A percentile compares a stretch with the other conserved stretches of the same genome.
phyloP scores from a whole-genome alignment of 2,888 invertebrate species.

The Chrysopilus asiliformis region DNA sequence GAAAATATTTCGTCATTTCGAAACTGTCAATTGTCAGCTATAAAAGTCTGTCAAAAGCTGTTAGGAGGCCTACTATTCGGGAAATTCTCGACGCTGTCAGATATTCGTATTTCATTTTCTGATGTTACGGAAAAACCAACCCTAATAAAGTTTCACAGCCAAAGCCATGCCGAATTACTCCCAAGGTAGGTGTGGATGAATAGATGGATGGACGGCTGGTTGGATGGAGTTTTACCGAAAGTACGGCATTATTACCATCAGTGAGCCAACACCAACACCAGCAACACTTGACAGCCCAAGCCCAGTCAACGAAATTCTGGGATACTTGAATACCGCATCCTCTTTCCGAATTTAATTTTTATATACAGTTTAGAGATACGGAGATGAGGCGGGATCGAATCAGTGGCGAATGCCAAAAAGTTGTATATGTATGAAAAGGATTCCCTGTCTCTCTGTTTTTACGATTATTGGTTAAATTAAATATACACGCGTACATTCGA shows the following conservation, averaged over 20 bases:
- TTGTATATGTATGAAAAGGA: constrained; percentile 6
- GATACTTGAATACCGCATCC: too few species aligned
- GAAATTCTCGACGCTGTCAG: too few species aligned
- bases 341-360: too few species aligned
- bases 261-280: too few species aligned
- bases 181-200: constrained; percentile 1
- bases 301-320: too few species aligned
- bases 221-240: constrained; percentile 3
- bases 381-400: too few species aligned
- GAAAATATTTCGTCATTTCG: too few species aligned
- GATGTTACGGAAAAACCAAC: neutral
- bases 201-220: constrained; percentile 2
- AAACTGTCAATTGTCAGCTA: neutral
- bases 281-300: too few species aligned
- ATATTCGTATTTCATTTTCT: too few species aligned
- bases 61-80: too few species aligned
- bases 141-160: neutral
- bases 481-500: constrained; percentile 12
- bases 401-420: too few species aligned
- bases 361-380: too few species aligned
- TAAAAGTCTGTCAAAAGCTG: neutral
- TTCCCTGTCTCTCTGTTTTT: constrained; percentile 11
- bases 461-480: constrained; percentile 14
- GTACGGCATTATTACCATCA: neutral
- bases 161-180: neutral